Conservation (phyloP, 2,113 vertebrate genomes). For the Pituophis catenifer region DNA sequence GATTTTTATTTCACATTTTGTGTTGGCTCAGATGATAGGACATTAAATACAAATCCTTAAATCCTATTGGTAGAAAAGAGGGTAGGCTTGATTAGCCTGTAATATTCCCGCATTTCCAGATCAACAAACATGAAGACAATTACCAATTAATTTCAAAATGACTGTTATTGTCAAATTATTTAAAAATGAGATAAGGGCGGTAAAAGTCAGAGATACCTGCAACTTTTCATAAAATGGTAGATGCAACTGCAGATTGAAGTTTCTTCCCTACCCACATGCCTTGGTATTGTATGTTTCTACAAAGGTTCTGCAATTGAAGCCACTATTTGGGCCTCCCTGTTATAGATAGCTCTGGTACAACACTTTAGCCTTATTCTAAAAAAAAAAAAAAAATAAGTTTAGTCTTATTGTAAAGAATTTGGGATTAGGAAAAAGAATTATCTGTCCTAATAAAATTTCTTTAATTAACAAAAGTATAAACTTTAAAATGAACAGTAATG, state of each 20-base stretch:
- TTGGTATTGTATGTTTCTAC: background rate
- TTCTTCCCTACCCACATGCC: background rate
- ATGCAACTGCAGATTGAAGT: background rate
- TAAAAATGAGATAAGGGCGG: background rate
- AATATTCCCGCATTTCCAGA: background rate
- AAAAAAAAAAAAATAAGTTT: background rate
- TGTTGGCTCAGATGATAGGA: background rate
- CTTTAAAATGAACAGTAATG: conserved; percentile 9
- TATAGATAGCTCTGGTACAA: background rate
- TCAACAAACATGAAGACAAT: background rate
- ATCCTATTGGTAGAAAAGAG: background rate
- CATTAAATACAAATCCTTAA: background rate
- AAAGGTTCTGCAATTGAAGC: background rate
- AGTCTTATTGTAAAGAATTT: conserved; percentile 39
- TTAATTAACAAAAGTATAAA: conserved; percentile 30
- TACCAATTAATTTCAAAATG: background rate
- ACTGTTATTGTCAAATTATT: background rate
- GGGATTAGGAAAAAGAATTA: conserved; percentile 44
- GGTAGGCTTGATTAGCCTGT: background rate
- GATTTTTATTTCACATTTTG: background rate
- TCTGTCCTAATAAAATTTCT: conserved; percentile 45
- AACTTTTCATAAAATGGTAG: background rate
- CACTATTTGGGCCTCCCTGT: background rate
- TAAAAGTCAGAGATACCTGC: background rate
- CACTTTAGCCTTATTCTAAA: conserved; percentile 32